A percentile compares a stretch with the other conserved stretches of the same genome.
These are phyloP conservation scores for Pyrocoelia pectoralis DNA, from an alignment of 2,888 invertebrate species.

Conservation along the genomic window DNA sequence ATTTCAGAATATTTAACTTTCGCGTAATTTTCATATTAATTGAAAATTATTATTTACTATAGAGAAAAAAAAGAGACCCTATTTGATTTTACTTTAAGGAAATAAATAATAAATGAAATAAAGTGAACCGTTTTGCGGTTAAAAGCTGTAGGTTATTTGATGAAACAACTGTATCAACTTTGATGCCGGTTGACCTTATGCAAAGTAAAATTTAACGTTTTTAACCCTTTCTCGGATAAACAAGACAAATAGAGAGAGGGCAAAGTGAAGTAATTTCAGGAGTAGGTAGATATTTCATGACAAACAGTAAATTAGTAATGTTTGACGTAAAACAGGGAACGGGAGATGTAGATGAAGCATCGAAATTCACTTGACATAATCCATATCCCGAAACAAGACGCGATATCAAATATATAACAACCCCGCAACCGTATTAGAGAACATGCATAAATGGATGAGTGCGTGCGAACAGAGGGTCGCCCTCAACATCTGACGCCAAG, in stretches of 20 bases:
- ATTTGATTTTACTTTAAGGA: constrained; percentile 7
- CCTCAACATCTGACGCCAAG: constrained; percentile 39
- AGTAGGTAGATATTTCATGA: constrained; percentile 14
- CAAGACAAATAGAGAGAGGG: constrained; percentile 10
- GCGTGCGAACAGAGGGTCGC: constrained; percentile 43
- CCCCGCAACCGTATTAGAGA: constrained; percentile 42
- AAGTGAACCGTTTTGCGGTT: constrained; percentile 8
- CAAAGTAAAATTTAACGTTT: constrained; percentile 13
- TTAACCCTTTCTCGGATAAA: constrained; percentile 20
- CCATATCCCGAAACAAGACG: constrained; percentile 28
- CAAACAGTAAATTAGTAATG: constrained; percentile 31
- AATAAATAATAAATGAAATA: constrained; percentile 11
- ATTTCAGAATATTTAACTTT: not conserved
- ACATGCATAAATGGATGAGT: constrained; percentile 51
- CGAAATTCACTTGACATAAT: constrained; percentile 32
- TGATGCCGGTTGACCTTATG: not conserved
- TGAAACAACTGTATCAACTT: constrained; percentile 24
- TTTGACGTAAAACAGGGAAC: constrained; percentile 16
- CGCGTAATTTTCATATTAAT: not conserved
- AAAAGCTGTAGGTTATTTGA: constrained; percentile 27
- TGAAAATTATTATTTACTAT: not conserved
- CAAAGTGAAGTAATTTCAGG: constrained; percentile 12
- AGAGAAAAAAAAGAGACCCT: not conserved
- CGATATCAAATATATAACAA: constrained; percentile 36
- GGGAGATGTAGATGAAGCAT: constrained; percentile 31